These are phyloP conservation scores for Agrochola lychnidis DNA, from an alignment of 2,888 invertebrate genomes.

Conservation along the genomic window DNA sequence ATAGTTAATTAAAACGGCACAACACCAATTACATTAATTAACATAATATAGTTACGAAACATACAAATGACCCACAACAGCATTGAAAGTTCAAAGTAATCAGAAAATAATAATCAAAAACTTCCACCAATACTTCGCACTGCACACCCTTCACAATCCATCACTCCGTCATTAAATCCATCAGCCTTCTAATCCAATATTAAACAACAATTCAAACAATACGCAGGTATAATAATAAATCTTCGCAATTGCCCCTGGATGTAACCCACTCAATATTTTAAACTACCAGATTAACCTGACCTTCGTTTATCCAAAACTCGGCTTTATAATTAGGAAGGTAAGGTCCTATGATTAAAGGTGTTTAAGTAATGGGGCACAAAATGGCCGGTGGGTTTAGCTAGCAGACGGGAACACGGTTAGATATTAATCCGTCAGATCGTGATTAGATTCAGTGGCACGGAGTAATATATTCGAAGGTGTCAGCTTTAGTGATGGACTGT, in stretches of 20 bases:
- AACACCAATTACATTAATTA: no score
- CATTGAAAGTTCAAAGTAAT: background rate
- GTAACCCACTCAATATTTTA: slow-evolving; percentile 65
- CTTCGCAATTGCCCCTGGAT: slow-evolving; percentile 79
- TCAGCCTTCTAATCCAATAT: slow-evolving; percentile 80
- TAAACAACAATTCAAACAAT: slow-evolving; percentile 86
- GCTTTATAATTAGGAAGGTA: slow-evolving; percentile 59
- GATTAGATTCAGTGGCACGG: slow-evolving; percentile 90
- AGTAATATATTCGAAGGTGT: slow-evolving; percentile 89
- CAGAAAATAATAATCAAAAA: slow-evolving; percentile 19
- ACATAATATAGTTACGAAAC: background rate
- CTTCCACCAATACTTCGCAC: background rate
- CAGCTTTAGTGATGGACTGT: slow-evolving; percentile 61
- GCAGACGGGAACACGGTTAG: slow-evolving; percentile 81
- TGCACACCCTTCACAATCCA: slow-evolving; percentile 55
- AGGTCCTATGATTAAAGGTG: slow-evolving; percentile 50
- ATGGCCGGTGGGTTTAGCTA: slow-evolving; percentile 81
- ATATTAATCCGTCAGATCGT: slow-evolving; percentile 89
- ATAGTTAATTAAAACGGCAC: no score
- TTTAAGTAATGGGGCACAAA: slow-evolving; percentile 74
- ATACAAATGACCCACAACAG: no score
- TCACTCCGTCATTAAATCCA: slow-evolving; percentile 68
- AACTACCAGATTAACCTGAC: slow-evolving; percentile 62
- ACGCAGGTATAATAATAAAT: slow-evolving; percentile 88
- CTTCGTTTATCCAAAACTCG: slow-evolving; percentile 49